A percentile compares a stretch with the other conserved stretches of the same genome.
Evolutionary conservation across 2,888 invertebrate genomes (phyloP).

Genomic region (Drosophila parthenogenetica): DNA sequence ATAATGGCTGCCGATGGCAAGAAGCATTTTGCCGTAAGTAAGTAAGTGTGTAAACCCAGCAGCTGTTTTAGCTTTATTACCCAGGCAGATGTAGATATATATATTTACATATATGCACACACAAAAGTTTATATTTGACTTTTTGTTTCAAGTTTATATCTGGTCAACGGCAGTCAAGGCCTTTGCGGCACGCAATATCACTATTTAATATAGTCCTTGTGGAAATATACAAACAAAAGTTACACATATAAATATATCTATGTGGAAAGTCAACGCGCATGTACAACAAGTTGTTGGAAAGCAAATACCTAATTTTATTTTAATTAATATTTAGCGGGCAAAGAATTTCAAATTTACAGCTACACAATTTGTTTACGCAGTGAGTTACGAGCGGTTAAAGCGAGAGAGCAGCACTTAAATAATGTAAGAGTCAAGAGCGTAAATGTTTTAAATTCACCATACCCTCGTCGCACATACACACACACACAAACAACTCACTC

Average conservation of each 20-base stretch:
- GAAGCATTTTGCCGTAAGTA: background rate
- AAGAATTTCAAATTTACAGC: constrained; percentile 44
- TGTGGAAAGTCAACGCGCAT: background rate
- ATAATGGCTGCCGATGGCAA: background rate
- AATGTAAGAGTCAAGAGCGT: constrained; percentile 12
- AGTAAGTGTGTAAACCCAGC: constrained; percentile 7
- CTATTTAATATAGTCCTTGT: constrained; percentile 68
- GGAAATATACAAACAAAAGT: constrained; percentile 18
- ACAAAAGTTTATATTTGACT: constrained; percentile 49
- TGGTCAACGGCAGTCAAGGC: constrained; percentile 67
- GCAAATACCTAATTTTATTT: constrained; percentile 34
- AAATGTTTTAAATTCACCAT: constrained; percentile 44
- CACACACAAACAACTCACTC: constrained; percentile 29
- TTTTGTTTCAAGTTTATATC: constrained; percentile 61
- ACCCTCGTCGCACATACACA: constrained; percentile 35
- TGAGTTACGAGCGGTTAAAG: constrained; percentile 13
- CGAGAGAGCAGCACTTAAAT: constrained; percentile 1
- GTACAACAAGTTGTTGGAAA: constrained; percentile 11
- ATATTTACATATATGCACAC: constrained; percentile 12
- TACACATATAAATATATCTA: background rate
- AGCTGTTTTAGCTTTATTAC: constrained; percentile 51
- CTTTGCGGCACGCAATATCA: constrained; percentile 68
- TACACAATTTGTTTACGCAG: constrained; percentile 70
- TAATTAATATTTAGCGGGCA: constrained; percentile 26
- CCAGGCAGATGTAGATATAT: constrained; percentile 24